These are phyloP conservation scores for Scophthalmus maximus DNA, from an alignment of 2,113 vertebrate genomes.

Conservation along the genomic window DNA sequence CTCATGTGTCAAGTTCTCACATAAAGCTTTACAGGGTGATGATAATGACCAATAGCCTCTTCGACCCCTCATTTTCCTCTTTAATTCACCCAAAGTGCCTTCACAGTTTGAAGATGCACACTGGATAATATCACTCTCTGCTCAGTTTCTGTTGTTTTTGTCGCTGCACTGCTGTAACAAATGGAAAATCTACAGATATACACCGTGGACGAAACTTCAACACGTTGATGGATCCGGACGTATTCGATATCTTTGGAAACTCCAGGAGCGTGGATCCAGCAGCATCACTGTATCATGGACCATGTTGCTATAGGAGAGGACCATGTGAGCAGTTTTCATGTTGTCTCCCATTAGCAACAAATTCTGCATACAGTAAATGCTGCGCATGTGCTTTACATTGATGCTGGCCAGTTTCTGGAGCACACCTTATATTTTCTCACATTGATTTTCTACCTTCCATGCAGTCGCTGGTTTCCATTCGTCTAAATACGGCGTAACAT, in stretches of 20 bases:
- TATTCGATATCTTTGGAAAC: slow-evolving; percentile 1
- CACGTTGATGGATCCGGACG: neutral
- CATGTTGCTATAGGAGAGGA: neutral
- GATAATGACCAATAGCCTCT: slow-evolving; percentile 5
- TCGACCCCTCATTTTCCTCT: too few species aligned
- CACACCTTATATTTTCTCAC: slow-evolving; percentile 40
- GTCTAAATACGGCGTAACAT: slow-evolving; percentile 14
- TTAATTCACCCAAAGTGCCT: slow-evolving; percentile 10
- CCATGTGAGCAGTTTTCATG: slow-evolving; percentile 26
- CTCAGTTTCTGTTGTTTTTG: neutral
- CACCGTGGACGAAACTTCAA: neutral
- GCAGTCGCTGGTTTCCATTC: slow-evolving; percentile 24
- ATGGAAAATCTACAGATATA: neutral
- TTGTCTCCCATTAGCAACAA: slow-evolving; percentile 40
- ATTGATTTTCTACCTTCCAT: slow-evolving; percentile 46
- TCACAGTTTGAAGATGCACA: neutral
- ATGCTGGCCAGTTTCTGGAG: slow-evolving; percentile 32
- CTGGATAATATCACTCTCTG: neutral
- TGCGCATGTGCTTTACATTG: slow-evolving; percentile 14
- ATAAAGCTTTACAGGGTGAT: slow-evolving; percentile 8
- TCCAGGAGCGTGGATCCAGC: neutral
- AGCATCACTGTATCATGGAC: neutral
- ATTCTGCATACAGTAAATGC: slow-evolving; percentile 40
- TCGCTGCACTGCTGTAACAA: neutral
- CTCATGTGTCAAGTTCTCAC: slow-evolving; percentile 13